A percentile compares a stretch with the other conserved stretches of the same genome.
Conservation (phyloP, 2,797 vertebrate species). For the Thamnophis elegans region DNA sequence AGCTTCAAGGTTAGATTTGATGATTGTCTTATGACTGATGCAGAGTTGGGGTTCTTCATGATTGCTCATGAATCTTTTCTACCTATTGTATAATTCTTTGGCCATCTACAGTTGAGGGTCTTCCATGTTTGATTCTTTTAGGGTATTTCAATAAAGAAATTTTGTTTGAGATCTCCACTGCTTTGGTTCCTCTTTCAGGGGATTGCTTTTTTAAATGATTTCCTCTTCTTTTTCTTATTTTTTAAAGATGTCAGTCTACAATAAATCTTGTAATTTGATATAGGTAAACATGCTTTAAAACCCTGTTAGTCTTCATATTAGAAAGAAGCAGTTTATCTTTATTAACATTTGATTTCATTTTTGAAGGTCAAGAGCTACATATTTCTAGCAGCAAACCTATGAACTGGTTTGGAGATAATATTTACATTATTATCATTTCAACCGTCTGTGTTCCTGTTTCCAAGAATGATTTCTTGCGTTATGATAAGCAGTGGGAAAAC, state of each 20-base stretch:
- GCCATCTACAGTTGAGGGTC: background rate
- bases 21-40: background rate
- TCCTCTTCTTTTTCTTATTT: background rate
- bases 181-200: background rate
- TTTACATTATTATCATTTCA: background rate
- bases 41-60: background rate
- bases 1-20: background rate
- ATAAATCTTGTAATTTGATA: background rate
- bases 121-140: background rate
- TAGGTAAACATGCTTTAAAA: slow-evolving; percentile 3
- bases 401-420: background rate
- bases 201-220: background rate
- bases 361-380: background rate
- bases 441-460: background rate
- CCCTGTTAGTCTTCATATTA: slow-evolving; percentile 1
- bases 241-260: slow-evolving; percentile 1
- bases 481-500: background rate
- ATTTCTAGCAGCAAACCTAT: background rate
- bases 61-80: background rate
- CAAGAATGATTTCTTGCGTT: background rate
- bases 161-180: background rate
- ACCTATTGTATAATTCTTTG: background rate
- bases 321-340: background rate
- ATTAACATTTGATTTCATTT: background rate
- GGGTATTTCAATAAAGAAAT: background rate